These are phyloP conservation scores for Metopia argyrocephala DNA, from an alignment of 2,888 invertebrate species.

Conservation along the genomic window DNA sequence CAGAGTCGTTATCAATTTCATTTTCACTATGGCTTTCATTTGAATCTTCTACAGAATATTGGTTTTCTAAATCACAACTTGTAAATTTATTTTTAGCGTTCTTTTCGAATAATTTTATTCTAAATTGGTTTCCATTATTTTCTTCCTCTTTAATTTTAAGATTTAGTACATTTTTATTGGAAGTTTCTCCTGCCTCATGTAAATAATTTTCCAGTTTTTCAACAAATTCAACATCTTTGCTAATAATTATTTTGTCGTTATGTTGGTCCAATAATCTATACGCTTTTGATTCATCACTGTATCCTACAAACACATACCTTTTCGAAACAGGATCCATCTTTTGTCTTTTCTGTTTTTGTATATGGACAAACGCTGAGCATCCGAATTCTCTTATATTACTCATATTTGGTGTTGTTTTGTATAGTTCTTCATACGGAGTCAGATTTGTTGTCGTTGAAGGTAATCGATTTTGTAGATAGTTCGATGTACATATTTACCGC, in stretches of 20 bases:
- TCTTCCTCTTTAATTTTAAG: neutral
- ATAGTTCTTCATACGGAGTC: neutral
- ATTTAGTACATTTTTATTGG: neutral
- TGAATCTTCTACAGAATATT: no score
- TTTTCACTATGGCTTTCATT: neutral
- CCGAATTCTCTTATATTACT: constrained; percentile 8
- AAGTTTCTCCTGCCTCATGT: neutral
- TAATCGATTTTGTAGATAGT: no score
- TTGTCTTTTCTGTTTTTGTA: constrained; percentile 9
- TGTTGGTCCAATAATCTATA: neutral
- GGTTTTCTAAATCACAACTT: no score
- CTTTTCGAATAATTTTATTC: neutral
- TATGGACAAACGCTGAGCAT: neutral
- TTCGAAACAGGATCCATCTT: neutral
- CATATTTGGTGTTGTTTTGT: neutral
- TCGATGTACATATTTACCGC: no score
- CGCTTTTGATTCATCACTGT: no score
- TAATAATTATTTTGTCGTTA: neutral
- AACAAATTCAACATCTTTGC: neutral
- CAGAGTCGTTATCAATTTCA: neutral
- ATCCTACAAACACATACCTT: no score
- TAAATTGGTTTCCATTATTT: neutral
- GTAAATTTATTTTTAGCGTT: neutral
- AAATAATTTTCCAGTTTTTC: neutral
- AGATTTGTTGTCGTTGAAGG: no score